Percentiles rank a stretch among this genome's conserved stretches.
These are phyloP conservation scores for Troilus luridus DNA, from an alignment of 2,888 invertebrate genomes.

Conservation along the genomic window DNA sequence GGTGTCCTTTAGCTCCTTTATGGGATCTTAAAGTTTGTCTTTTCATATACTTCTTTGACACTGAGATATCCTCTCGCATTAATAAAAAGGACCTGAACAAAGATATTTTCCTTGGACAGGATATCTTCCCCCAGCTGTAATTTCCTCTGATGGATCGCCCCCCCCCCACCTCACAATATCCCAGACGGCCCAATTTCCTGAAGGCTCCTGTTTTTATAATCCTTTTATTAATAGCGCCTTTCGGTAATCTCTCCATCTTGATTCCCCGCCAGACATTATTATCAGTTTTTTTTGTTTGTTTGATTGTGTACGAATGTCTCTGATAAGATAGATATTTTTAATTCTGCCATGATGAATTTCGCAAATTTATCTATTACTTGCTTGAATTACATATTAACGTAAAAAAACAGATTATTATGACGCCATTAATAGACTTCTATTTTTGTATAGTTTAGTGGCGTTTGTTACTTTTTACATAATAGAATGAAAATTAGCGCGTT, in stretches of 20 bases:
- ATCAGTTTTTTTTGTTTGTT: background rate
- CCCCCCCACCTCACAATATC: background rate
- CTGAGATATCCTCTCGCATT: too few relatives aligned
- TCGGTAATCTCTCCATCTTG: background rate
- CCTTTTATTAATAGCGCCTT: background rate
- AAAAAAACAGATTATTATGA: background rate
- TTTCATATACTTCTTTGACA: too few relatives aligned
- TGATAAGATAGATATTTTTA: conserved; percentile 38
- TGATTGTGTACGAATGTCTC: background rate
- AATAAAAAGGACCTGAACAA: too few relatives aligned
- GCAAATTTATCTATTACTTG: background rate
- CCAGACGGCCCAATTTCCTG: background rate
- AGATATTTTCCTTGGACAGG: background rate
- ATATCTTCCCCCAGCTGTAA: background rate
- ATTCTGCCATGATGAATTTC: background rate
- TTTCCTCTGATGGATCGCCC: background rate
- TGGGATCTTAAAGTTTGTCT: too few relatives aligned
- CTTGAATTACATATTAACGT: background rate
- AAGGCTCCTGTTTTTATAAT: background rate
- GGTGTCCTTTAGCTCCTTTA: too few relatives aligned
- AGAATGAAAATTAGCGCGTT: too few relatives aligned
- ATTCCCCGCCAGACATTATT: background rate
- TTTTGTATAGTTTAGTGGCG: background rate
- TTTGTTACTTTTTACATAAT: background rate
- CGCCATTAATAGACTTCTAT: background rate